phyloP scores from a whole-genome alignment of 2,888 invertebrate species.

The Tetheella fluctuosa region DNA sequence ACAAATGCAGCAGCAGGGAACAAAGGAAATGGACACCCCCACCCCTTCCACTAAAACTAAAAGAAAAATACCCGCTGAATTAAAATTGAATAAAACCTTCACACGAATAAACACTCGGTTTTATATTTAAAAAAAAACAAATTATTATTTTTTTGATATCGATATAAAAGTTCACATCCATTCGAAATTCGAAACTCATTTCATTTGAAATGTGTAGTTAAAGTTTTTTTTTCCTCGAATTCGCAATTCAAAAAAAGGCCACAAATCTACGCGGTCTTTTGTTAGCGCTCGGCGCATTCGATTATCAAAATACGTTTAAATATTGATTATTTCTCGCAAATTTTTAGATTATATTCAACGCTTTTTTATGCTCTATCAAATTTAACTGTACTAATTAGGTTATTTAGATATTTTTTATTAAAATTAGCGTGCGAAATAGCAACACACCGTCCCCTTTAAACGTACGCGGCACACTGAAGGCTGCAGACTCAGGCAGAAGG shows the following conservation, averaged over 20 bases:
- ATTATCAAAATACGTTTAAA: constrained; percentile 31
- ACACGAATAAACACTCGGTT: neutral
- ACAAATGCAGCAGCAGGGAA: constrained; percentile 53
- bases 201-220: neutral
- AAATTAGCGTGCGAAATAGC: constrained; percentile 21
- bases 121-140: neutral
- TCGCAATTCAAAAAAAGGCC: constrained; percentile 49
- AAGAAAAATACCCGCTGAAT: neutral
- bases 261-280: constrained; percentile 57
- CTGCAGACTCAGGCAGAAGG: constrained; percentile 66
- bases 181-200: neutral
- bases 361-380: constrained; percentile 24
- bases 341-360: constrained; percentile 28
- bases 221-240: constrained; percentile 13
- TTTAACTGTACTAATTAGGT: constrained; percentile 31
- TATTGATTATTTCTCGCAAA: constrained; percentile 21
- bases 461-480: constrained; percentile 68
- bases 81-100: neutral
- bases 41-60: constrained; percentile 22
- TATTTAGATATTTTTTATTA: constrained; percentile 50
- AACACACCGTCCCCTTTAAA: constrained; percentile 54
- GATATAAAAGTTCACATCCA: neutral
- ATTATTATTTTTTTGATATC: neutral
- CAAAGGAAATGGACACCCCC: constrained; percentile 50
- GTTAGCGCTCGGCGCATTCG: constrained; percentile 42